A percentile compares a stretch with the other conserved stretches of the same genome.
phyloP scores from a whole-genome alignment of 2,888 invertebrate genomes.

The Nudaria mundana region DNA sequence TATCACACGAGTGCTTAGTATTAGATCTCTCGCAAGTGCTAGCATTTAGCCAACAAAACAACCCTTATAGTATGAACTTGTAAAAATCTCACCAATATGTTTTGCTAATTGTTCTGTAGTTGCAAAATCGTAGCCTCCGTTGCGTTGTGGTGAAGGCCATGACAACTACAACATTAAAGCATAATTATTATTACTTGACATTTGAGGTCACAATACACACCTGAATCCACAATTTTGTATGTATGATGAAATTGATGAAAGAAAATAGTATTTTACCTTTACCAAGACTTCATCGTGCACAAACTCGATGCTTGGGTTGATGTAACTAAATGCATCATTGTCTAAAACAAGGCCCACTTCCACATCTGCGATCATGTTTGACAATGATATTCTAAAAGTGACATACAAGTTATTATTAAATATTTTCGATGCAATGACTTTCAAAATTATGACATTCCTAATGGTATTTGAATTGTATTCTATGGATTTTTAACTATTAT shows the following conservation, averaged over 20 bases:
- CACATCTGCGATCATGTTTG: slow-evolving; percentile 79
- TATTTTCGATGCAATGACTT: too few species aligned
- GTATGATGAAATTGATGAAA: not conserved
- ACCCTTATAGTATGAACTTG: too few species aligned
- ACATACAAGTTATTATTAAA: slow-evolving; percentile 1
- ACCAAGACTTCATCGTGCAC: slow-evolving; percentile 76
- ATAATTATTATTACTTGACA: too few species aligned
- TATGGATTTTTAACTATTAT: too few species aligned
- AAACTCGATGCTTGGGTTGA: slow-evolving; percentile 80
- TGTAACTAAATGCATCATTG: slow-evolving; percentile 79
- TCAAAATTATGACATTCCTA: too few species aligned
- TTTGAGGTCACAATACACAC: too few species aligned
- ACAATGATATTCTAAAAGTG: slow-evolving; percentile 72
- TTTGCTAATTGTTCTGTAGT: slow-evolving; percentile 74
- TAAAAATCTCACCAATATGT: slow-evolving; percentile 60
- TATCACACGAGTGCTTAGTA: too few species aligned
- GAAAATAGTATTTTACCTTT: slow-evolving; percentile 57
- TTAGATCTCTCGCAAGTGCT: too few species aligned
- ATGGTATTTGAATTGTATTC: too few species aligned
- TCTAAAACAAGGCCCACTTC: slow-evolving; percentile 77
- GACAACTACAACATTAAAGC: slow-evolving; percentile 52
- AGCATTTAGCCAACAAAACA: too few species aligned
- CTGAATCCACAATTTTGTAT: too few species aligned
- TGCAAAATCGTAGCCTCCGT: slow-evolving; percentile 74
- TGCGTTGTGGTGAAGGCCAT: slow-evolving; percentile 73